Evolutionary conservation across 2,888 invertebrate genomes (phyloP), one percentile per base, ranked within the genome.

Genomic region (Drosophila colorata): DNA sequence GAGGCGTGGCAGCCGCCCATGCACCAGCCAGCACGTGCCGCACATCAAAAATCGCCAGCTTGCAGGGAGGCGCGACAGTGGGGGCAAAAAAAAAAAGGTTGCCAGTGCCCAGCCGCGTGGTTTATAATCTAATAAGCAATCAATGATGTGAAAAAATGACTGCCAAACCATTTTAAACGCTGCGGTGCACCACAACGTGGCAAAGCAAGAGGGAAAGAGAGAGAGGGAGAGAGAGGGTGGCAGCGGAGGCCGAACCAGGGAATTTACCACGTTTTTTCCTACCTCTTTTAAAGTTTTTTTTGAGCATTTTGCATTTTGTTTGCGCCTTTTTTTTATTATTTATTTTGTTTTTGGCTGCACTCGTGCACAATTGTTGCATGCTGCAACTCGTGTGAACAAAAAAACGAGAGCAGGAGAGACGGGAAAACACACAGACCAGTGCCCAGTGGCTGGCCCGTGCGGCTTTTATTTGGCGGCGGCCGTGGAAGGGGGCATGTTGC

Each of bases 91-190:
- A 49, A 70, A 53, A 23, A 20, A 49, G 44, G 35, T 18, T 38
- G 69, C 20, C 46, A 38, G 55, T 69, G 67, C 59, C 49, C 85
- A 78, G 65, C 73, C 87, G 84, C 80, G 73, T 60, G 78, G 67
- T 60, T 83, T 86, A 82, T 85, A 85, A 89, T 85, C 85, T 89
- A 87, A 89, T 89, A 87, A 81, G 90, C 90, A 87, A 88, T 89
- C 90, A 87, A 89, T 87, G 87, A 85, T 87, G 89, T 87, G 89
- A 85, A 85, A 85, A 85, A 85, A 85, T 89, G 88, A 86, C 85
- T 85, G 89, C 69, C 74, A 89, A 85, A 89, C 88, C 74, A 63
- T 79, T 87, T 89, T 89, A 85, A 89, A 79, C 72, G 70, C 77
- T 82, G 88, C 66, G 89, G 86, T 84, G 84, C 84, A 88, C 83